These are phyloP conservation scores for Podargus strigoides DNA, from an alignment of 2,797 vertebrate genomes.

Conservation along the genomic window DNA sequence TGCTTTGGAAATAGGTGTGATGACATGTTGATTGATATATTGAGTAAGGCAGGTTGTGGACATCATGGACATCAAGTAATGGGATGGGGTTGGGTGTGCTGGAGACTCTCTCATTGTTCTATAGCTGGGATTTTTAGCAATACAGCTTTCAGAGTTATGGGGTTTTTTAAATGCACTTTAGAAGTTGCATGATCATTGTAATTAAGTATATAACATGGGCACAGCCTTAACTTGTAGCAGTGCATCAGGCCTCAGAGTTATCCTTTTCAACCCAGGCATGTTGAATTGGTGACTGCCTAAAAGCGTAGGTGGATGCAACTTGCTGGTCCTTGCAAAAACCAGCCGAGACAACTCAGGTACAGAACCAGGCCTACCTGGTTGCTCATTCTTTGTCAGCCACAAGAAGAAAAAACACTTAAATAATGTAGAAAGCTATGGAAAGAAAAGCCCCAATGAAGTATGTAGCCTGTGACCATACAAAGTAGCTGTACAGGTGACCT, in stretches of 20 bases:
- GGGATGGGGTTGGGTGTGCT: not conserved
- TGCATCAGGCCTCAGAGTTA: not conserved
- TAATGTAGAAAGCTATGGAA: not conserved
- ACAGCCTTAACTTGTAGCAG: not conserved
- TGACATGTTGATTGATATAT: not conserved
- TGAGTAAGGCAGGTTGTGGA: not conserved
- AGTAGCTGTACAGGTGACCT: not conserved
- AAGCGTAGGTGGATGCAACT: not conserved
- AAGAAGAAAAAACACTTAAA: not conserved
- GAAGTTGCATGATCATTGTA: not conserved
- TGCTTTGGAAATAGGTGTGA: not conserved
- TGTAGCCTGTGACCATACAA: not conserved
- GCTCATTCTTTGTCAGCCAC: not conserved
- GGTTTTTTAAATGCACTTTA: not conserved
- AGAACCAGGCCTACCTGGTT: not conserved
- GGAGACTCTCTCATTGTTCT: not conserved
- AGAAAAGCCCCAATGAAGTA: not conserved
- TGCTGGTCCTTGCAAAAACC: not conserved
- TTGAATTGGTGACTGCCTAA: not conserved
- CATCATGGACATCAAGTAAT: not conserved
- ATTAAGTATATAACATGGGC: not conserved
- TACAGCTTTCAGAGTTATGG: not conserved
- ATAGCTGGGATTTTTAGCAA: not conserved
- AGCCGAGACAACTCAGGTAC: accelerated
- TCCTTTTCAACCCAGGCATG: not conserved